These are phyloP conservation scores for Dolichoris vasculosae DNA, from an alignment of 1,140 invertebrate genomes.

Conservation along the genomic window DNA sequence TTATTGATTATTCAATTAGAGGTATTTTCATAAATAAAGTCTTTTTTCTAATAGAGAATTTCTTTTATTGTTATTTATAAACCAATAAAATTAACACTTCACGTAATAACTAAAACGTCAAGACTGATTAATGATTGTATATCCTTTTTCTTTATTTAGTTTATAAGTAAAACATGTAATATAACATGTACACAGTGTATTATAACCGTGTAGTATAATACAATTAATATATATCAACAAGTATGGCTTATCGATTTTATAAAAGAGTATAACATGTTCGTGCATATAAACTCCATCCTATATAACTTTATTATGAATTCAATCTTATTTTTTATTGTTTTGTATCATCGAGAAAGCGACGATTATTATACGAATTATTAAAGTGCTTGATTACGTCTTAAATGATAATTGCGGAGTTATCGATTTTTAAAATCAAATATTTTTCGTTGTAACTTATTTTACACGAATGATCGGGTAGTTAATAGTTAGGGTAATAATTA, in stretches of 20 bases:
- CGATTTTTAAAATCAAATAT: background rate
- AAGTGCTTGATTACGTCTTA: background rate
- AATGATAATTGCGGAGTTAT: background rate
- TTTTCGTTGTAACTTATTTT: background rate
- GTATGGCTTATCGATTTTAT: background rate
- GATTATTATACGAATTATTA: background rate
- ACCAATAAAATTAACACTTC: background rate
- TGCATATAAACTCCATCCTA: background rate
- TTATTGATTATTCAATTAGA: background rate
- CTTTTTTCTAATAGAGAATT: background rate
- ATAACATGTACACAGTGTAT: background rate
- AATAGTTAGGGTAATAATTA: no score
- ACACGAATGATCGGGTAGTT: no score
- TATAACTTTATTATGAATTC: background rate
- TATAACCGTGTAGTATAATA: background rate
- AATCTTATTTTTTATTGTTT: background rate
- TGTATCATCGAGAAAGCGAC: background rate
- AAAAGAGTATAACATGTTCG: background rate
- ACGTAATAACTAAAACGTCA: background rate
- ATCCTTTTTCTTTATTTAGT: background rate
- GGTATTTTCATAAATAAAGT: background rate
- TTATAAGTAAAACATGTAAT: background rate
- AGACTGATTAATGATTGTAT: background rate
- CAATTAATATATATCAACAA: slow-evolving; percentile 8
- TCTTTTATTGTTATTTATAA: background rate